A percentile compares a stretch with the other conserved stretches of the same genome.
Conservation (phyloP, 2,797 vertebrate genomes). For the Tympanoctomys barrerae region DNA sequence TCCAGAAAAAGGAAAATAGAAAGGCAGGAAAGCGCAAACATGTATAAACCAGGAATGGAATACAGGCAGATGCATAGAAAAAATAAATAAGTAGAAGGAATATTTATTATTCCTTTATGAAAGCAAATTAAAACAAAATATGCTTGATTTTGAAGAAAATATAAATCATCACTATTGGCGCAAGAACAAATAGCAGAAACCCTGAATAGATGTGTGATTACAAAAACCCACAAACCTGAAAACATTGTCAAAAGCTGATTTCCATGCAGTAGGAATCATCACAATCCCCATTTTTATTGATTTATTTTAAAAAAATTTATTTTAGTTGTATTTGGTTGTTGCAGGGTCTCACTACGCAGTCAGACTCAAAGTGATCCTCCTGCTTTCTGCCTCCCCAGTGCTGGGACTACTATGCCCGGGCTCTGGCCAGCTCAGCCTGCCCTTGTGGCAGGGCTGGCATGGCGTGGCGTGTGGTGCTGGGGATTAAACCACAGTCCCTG, state of each 20-base stretch:
- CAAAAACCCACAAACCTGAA: neutral
- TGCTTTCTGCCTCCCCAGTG: too few relatives aligned
- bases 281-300: neutral
- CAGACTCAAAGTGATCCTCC: too few relatives aligned
- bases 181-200: conserved; percentile 45
- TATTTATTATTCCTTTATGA: conserved; percentile 13
- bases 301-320: too few relatives aligned
- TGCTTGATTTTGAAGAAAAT: conserved; percentile 19
- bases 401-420: too few relatives aligned
- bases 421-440: too few relatives aligned
- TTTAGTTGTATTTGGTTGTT: too few relatives aligned
- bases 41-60: neutral
- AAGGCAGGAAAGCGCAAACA: neutral
- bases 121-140: conserved; percentile 55
- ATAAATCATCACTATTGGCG: neutral
- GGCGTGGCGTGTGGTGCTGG: too few relatives aligned
- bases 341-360: too few relatives aligned
- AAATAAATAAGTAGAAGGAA: conserved; percentile 4
- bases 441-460: too few relatives aligned
- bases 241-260: conserved; percentile 17
- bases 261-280: neutral
- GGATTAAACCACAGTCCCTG: too few relatives aligned
- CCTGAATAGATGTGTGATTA: neutral
- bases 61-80: neutral
- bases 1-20: conserved; percentile 24